Percentiles rank a stretch among this genome's conserved stretches.
phyloP scores from a whole-genome alignment of 2,113 vertebrate species.

The Corvus cornix region DNA sequence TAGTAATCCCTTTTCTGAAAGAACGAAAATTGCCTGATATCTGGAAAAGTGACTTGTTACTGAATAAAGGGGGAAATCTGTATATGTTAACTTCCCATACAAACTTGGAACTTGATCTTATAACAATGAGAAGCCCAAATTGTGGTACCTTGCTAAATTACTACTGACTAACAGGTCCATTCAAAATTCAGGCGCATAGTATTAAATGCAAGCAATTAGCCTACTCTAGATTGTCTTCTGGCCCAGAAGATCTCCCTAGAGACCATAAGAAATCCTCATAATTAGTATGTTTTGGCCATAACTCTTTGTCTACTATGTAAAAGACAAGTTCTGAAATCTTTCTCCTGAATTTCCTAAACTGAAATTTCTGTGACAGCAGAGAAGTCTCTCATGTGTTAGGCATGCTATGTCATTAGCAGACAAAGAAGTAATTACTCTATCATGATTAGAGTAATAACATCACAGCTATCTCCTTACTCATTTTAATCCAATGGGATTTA shows the following conservation, averaged over 20 bases:
- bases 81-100: neutral
- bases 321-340: neutral
- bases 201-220: neutral
- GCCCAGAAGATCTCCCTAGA: neutral
- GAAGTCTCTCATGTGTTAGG: neutral
- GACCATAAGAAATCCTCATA: neutral
- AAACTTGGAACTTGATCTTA: neutral
- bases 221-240: neutral
- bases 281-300: neutral
- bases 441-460: neutral
- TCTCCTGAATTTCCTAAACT: neutral
- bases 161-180: neutral
- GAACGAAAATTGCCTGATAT: neutral
- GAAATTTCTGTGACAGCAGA: neutral
- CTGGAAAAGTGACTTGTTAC: neutral
- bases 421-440: conserved; percentile 6
- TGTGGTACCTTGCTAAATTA: neutral
- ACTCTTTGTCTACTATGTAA: neutral
- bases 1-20: neutral
- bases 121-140: neutral
- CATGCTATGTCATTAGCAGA: neutral
- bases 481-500: conserved; percentile 16
- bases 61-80: neutral
- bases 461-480: conserved; percentile 5
- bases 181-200: neutral